Conservation (phyloP, 2,113 vertebrate genomes). For the Tenrec ecaudatus region DNA sequence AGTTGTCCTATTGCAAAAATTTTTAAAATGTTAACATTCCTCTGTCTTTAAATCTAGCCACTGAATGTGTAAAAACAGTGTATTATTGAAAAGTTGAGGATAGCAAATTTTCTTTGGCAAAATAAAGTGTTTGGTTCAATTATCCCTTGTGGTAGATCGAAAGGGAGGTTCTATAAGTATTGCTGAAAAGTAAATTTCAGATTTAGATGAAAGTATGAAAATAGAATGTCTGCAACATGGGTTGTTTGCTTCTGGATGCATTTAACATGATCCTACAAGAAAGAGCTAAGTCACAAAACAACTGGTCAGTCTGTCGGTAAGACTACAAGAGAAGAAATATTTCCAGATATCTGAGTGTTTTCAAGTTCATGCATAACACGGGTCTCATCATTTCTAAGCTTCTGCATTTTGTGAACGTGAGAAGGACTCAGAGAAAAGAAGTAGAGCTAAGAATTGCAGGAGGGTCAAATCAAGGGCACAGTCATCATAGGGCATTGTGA, state of each 20-base stretch:
- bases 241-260: background rate
- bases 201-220: background rate
- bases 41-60: background rate
- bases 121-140: background rate
- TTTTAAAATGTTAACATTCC: background rate
- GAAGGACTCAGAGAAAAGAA: background rate
- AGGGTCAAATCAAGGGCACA: background rate
- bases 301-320: background rate
- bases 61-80: background rate
- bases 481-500: background rate
- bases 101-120: background rate
- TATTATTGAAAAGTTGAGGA: background rate
- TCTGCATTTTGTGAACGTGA: background rate
- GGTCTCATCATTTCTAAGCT: background rate
- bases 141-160: background rate
- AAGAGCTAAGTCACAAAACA: background rate
- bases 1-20: background rate
- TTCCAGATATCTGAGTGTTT: background rate
- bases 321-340: background rate
- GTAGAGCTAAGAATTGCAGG: background rate
- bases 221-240: background rate
- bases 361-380: background rate
- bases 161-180: background rate
- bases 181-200: background rate
- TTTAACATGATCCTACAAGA: background rate